Percentiles rank a stretch among this genome's conserved stretches.
Conservation (phyloP, 2,113 vertebrate species). For the Microtus richardsoni region DNA sequence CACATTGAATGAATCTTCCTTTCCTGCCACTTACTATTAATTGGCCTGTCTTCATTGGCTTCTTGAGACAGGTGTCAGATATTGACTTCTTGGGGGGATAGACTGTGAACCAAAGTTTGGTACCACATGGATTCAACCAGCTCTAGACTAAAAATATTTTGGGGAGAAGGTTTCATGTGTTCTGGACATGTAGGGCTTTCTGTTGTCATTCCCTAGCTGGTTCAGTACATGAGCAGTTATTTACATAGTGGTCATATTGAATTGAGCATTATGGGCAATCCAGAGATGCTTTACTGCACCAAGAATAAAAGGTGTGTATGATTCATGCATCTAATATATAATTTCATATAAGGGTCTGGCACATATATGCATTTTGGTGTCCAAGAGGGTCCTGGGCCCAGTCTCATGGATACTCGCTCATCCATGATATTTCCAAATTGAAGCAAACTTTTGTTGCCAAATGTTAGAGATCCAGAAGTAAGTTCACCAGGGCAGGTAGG, state of each 20-base stretch:
- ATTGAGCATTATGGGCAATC: not conserved
- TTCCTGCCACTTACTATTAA: not conserved
- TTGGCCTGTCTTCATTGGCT: not conserved
- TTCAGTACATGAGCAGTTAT: not conserved
- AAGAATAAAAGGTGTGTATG: not conserved
- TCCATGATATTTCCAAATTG: not conserved
- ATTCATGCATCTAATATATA: not conserved
- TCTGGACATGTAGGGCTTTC: not conserved
- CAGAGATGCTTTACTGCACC: not conserved
- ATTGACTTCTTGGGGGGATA: not conserved
- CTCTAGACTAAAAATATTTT: not conserved
- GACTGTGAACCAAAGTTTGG: not conserved
- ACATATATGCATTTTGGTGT: not conserved
- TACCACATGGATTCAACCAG: not conserved
- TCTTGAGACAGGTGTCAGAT: not conserved
- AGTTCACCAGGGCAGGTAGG: not conserved
- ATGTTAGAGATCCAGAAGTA: not conserved
- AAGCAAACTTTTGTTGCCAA: not conserved
- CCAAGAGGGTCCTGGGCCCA: not conserved
- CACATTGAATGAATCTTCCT: not conserved
- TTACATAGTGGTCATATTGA: not conserved
- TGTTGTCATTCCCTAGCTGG: not conserved
- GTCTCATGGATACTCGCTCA: not conserved
- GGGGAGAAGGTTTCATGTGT: too few species aligned
- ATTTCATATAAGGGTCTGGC: not conserved